Conservation (phyloP, 2,113 vertebrate genomes). For the Mobula hypostoma region DNA sequence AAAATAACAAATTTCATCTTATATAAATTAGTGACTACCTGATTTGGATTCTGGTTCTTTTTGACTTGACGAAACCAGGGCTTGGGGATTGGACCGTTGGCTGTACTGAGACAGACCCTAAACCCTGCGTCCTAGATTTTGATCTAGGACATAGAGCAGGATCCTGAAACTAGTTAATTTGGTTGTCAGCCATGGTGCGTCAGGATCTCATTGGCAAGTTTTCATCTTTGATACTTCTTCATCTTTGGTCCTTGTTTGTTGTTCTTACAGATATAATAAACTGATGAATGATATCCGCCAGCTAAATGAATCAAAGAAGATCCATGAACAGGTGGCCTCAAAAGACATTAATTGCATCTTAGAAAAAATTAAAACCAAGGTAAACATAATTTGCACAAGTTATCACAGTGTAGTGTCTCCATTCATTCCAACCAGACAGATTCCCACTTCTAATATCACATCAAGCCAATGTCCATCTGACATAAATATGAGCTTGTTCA, state of each 20-base stretch:
- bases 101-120: not conserved
- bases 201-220: not conserved
- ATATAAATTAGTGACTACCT: no score
- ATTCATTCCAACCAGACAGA: not conserved
- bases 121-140: no score
- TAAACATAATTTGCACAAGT: not conserved
- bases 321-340: not conserved
- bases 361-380: constrained; percentile 34
- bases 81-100: not conserved
- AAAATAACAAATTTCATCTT: no score
- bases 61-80: no score
- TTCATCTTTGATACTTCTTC: not conserved
- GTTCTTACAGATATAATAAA: not conserved
- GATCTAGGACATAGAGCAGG: no score
- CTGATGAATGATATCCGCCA: not conserved
- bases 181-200: no score
- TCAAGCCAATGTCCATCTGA: no score
- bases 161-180: not conserved
- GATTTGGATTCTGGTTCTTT: no score
- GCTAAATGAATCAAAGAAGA: not conserved
- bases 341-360: constrained; percentile 12
- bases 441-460: not conserved
- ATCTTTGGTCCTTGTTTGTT: not conserved
- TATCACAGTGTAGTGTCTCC: not conserved
- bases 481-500: no score